Conservation (phyloP, 2,797 vertebrate genomes). For the Numenius phaeopus region DNA sequence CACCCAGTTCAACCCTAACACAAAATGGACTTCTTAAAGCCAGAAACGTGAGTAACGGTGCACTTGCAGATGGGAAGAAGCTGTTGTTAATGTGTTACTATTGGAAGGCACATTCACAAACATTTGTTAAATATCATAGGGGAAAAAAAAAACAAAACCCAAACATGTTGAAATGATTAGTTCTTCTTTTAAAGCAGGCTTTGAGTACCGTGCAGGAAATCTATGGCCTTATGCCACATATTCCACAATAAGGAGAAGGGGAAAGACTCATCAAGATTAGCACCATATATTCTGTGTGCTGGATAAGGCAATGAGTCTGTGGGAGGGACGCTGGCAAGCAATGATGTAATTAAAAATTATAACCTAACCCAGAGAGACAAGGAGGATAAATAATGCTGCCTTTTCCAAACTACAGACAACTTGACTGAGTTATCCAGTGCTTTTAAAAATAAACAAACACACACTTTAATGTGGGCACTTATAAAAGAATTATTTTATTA, state of each 20-base stretch:
- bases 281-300: not conserved
- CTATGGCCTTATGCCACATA: not conserved
- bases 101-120: constrained; percentile 20
- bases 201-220: not conserved
- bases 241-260: not conserved
- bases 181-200: constrained; percentile 22
- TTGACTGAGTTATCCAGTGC: not conserved
- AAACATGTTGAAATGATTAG: constrained; percentile 16
- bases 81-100: constrained; percentile 1
- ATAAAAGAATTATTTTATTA: not conserved
- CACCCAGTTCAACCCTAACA: not conserved
- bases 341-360: not conserved
- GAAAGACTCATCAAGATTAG: constrained; percentile 7
- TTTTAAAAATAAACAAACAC: constrained; percentile 2
- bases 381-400: not conserved
- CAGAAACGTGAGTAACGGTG: not conserved
- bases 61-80: constrained; percentile 3
- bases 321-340: constrained; percentile 41
- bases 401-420: not conserved
- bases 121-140: not conserved
- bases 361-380: not conserved
- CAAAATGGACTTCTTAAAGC: not conserved
- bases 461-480: not conserved
- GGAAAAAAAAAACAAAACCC: not conserved
- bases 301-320: not conserved